Conservation (phyloP, 2,888 invertebrate genomes). For the Hemicrepidius hirtus region DNA sequence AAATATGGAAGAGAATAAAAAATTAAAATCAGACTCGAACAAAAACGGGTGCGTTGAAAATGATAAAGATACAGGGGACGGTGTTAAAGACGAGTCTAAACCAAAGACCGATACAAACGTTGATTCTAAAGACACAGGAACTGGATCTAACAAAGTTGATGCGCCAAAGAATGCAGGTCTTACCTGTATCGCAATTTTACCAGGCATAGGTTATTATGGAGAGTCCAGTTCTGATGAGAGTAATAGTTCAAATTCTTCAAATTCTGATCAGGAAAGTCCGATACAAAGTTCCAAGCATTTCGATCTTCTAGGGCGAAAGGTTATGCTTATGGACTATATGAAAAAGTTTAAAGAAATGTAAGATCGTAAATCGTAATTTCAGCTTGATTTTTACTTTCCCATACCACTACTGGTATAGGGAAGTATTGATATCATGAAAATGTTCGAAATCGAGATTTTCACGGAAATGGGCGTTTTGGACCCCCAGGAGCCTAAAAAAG, state of each 20-base stretch:
- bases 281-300: conserved; percentile 61
- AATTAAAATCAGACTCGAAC: conserved; percentile 49
- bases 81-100: conserved; percentile 32
- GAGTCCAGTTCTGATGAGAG: conserved; percentile 81
- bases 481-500: too few species aligned
- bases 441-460: too few species aligned
- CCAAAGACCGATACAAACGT: background rate
- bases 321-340: too few species aligned
- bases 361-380: background rate
- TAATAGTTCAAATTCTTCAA: too few species aligned
- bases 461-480: too few species aligned
- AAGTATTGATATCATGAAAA: too few species aligned
- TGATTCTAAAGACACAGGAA: background rate
- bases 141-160: conserved; percentile 25
- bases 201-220: conserved; percentile 87
- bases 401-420: too few species aligned
- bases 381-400: background rate
- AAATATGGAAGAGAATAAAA: conserved; percentile 47
- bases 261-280: conserved; percentile 79
- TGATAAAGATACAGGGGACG: conserved; percentile 45
- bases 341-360: conserved; percentile 55
- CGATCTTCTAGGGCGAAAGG: conserved; percentile 61
- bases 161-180: conserved; percentile 69
- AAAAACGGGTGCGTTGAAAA: conserved; percentile 37
- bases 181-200: conserved; percentile 86